Base-by-base conservation (phyloP, 2,797 vertebrate genomes). In the Dermochelys coriacea region DNA sequence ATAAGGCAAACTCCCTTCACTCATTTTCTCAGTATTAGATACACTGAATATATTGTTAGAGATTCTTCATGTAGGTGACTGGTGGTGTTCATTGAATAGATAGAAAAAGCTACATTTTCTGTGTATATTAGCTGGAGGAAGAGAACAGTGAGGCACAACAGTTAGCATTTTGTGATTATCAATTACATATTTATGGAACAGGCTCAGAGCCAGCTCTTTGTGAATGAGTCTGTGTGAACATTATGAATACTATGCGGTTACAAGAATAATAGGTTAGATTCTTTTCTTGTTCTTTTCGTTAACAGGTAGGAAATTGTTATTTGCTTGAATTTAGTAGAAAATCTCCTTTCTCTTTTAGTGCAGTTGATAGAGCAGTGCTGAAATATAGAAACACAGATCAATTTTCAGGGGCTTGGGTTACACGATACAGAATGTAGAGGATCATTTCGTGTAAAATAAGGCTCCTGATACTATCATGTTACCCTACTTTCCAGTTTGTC, bases 151-250 rank as follows among this genome's bases (percentile, higher is more conserved):
- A 96, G 55, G 71, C 49, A 80, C 80, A 93, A 94, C 57, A 86
- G 50, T 90, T 89, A 89, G 71, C 86, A 92, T 91, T 68, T 82
- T 87, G 91, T 89, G 87, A 94, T 91, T 92, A 93, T 94, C 91
- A 90, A 78, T 84, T 85, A 80, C 80, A 85, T 89, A 74, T 94
- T 96, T 97, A 91, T 96, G 93, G 71, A 96, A 85, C 4, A 93
- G 71, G 87, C 81, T 96, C 96, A 94, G 95, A 95, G 89, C 85
- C 82, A 84, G 55, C 80, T 89, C 49, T 88, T 86, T 79, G 50
- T 93, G 91, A 96, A 95, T 90, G 88, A 95, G 93, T 94, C 87
- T 86, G 82, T 45, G 54, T 89, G 89, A 95, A 96, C 91, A 61
- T 90, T 94, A 92, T 50, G 75, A 11, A 79, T 84, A 86, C 87